These are phyloP conservation scores for Bergia sp. DNA, from an alignment of 92 coral and sea anemone genomes.

Conservation along the genomic window DNA sequence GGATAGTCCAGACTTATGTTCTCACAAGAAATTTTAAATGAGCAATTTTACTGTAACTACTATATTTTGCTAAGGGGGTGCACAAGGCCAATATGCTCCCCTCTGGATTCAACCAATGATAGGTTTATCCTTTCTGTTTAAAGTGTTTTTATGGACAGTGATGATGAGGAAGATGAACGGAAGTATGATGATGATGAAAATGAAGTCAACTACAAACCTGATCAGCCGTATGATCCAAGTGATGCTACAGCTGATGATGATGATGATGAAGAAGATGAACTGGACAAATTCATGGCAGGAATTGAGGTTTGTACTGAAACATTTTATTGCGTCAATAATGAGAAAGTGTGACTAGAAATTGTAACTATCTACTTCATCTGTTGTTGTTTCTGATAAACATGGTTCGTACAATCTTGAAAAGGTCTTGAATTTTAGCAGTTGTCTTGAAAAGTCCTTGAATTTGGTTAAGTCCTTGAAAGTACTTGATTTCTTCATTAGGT, in stretches of 20 bases:
- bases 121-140: slow-evolving; percentile 1
- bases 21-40: no score
- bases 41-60: no score
- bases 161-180: slow-evolving; percentile 76
- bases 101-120: no score
- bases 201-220: slow-evolving; percentile 61
- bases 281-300: slow-evolving; percentile 97
- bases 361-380: no score
- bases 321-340: not conserved
- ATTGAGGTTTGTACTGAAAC: slow-evolving; percentile 75
- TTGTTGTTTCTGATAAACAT: no score
- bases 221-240: slow-evolving; percentile 56
- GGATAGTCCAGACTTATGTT: no score
- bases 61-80: no score
- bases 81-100: no score
- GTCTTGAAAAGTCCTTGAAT: not conserved
- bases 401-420: no score
- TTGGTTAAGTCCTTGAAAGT: not conserved
- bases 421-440: no score
- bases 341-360: no score
- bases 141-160: slow-evolving; percentile 79
- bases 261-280: slow-evolving; percentile 96
- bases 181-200: slow-evolving; percentile 74
- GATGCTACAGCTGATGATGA: slow-evolving; percentile 38
- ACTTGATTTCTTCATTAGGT: not conserved